Evolutionary conservation across 2,888 invertebrate species (phyloP), one percentile per base, ranked within the genome.

Genomic region (Rugalucina vietnamica): DNA sequence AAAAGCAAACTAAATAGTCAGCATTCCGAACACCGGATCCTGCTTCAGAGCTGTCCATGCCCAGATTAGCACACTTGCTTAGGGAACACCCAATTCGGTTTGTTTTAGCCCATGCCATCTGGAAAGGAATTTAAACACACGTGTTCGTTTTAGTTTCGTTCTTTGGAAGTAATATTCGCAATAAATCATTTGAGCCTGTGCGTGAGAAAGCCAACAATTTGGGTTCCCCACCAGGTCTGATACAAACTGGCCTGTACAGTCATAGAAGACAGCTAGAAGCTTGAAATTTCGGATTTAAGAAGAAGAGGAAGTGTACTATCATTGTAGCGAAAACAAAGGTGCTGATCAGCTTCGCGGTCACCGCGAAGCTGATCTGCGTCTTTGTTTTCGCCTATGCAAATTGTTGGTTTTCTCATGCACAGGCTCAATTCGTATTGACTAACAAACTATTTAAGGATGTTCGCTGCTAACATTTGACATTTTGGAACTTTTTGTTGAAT

Each of bases 1-100:
- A 89, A 39, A 87, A 87, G 71, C 89, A 89, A 71, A 88, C 81
- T 70, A 89, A 88, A 21, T 79, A 79, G 3, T 88, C 81, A 27
- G 82, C 73, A 37, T 85, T 74, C 21, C 74, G 39, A 18, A 73
- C 36, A 3, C 57, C 50, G 49, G 70, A 1, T 74, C 65, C 60
- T 43, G 10, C 43, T 12, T 8, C 29, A 4, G 5, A 1, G 14
- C 39, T 43, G 24, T 65, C 57, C 65, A 75, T 65, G 37, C 34
- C 29, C 69, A 88, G 37, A n/a, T 49, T 72, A 3, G 76, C 2
- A 75, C 89, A 89, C 24, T 76, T 84, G 43, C 78, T 84, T 37
- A 89, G 50, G 21, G 85, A 84, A 76, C 89, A 89, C 0, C 89
- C 89, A 49, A 89, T 75, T 32, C 85, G 76, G 43, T 85, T 76